phyloP scores from a whole-genome alignment of 2,888 invertebrate genomes.

The Suillia variegata region DNA sequence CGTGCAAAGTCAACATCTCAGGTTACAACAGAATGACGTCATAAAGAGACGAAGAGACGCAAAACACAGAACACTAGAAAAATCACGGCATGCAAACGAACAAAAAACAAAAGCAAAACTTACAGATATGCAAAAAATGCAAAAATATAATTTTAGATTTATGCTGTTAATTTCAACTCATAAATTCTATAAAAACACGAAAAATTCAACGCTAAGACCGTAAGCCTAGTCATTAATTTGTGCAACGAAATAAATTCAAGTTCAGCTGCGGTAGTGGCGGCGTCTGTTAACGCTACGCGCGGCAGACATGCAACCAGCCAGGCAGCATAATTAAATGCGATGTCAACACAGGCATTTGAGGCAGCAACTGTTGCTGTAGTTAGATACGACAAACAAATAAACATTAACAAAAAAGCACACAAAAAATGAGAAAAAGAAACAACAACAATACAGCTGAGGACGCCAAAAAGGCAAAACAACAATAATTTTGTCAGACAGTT shows the following conservation, averaged over 20 bases:
- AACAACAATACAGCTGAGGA: neutral
- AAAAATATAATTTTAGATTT: no score
- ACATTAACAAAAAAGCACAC: constrained; percentile 18
- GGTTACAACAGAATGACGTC: no score
- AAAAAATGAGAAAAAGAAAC: neutral
- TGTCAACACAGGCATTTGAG: neutral
- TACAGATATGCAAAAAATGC: no score
- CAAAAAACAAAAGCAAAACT: no score
- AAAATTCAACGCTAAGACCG: constrained; percentile 10
- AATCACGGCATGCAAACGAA: no score
- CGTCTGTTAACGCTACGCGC: constrained; percentile 6
- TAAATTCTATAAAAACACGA: constrained; percentile 16
- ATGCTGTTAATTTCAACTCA: neutral
- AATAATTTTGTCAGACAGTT: neutral
- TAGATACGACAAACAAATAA: constrained; percentile 33
- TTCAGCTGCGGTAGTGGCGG: constrained; percentile 26
- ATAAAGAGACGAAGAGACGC: no score
- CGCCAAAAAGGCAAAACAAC: constrained; percentile 14
- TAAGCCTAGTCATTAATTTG: constrained; percentile 43
- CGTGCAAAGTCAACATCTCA: no score
- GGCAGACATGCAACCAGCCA: neutral
- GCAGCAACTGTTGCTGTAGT: constrained; percentile 13
- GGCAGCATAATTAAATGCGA: neutral
- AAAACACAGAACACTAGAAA: no score
- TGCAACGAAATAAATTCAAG: constrained; percentile 51